Evolutionary conservation across 2,888 invertebrate species (phyloP).

Genomic region (Argyresthia goedartella): DNA sequence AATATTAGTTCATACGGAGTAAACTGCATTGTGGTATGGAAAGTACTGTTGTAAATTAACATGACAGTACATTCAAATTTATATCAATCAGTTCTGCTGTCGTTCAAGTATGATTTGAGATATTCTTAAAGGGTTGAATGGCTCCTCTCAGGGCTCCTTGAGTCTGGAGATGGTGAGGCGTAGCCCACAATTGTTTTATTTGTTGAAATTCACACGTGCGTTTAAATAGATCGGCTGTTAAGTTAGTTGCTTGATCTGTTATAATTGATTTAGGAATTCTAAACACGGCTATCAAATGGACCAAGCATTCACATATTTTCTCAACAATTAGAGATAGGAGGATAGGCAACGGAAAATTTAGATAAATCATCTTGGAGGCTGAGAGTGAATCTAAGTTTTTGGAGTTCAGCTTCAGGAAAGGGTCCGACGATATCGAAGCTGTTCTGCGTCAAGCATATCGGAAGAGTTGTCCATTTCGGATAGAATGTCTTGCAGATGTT

Average conservation of each 20-base stretch:
- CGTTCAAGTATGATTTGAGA: constrained; percentile 17
- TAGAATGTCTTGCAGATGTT: too few relatives aligned
- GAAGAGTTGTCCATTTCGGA: too few relatives aligned
- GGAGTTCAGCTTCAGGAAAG: constrained; percentile 11
- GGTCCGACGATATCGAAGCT: too few relatives aligned
- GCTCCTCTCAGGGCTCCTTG: constrained; percentile 17
- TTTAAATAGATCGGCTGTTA: constrained; percentile 21
- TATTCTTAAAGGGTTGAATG: constrained; percentile 22
- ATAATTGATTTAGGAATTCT: constrained; percentile 1
- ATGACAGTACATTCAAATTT: constrained; percentile 17
- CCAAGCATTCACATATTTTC: neutral
- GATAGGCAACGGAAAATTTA: constrained; percentile 16
- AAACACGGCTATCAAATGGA: neutral
- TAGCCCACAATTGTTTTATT: constrained; percentile 10
- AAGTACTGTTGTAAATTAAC: constrained; percentile 14
- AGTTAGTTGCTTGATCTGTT: constrained; percentile 13
- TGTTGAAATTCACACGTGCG: constrained; percentile 17
- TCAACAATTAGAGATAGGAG: constrained; percentile 6
- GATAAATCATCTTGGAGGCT: constrained; percentile 19
- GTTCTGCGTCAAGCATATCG: too few relatives aligned
- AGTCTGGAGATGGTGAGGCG: constrained; percentile 14
- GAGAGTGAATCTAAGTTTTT: too few relatives aligned
- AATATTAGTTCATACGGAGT: constrained; percentile 26
- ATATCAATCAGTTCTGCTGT: constrained; percentile 18
- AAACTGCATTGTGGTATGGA: constrained; percentile 17